A percentile compares a stretch with the other conserved stretches of the same genome.
These are phyloP conservation scores for Stenchaetothrips biformis DNA, from an alignment of 2,888 invertebrate species.

Conservation along the genomic window DNA sequence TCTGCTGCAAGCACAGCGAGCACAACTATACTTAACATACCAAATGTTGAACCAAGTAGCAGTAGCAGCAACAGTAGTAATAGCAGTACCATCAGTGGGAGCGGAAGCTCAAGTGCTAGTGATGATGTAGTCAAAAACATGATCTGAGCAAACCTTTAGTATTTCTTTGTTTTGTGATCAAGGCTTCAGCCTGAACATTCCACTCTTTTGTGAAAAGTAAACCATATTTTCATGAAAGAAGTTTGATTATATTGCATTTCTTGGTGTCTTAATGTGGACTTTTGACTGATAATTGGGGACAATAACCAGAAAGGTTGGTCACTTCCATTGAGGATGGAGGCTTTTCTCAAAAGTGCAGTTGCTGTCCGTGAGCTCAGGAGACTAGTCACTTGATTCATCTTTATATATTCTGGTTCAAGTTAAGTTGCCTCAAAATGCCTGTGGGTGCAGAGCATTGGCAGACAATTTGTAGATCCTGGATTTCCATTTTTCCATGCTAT, in stretches of 20 bases:
- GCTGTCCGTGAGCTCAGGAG: constrained; percentile 2
- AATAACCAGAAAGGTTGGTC: not conserved
- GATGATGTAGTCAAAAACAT: constrained; percentile 2
- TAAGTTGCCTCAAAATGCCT: no score
- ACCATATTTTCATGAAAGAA: no score
- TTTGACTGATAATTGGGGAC: constrained; percentile 10
- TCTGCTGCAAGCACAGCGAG: constrained; percentile 1
- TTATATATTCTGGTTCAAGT: no score
- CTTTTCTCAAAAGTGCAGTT: not conserved
- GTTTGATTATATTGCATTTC: not conserved
- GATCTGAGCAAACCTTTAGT: not conserved
- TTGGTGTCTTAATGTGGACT: not conserved
- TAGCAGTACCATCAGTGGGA: not conserved
- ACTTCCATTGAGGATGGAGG: not conserved
- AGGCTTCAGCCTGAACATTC: not conserved
- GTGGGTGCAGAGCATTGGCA: no score
- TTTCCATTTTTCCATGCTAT: no score
- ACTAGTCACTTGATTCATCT: constrained; percentile 4
- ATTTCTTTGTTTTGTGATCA: not conserved
- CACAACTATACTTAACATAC: constrained; percentile 3
- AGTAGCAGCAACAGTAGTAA: not conserved
- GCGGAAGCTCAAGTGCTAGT: constrained; percentile 8
- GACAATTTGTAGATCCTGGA: no score
- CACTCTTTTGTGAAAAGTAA: not conserved
- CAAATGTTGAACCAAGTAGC: not conserved